Evolutionary conservation across 2,113 vertebrate genomes (phyloP), one percentile per base, ranked within the genome.

Genomic region (Entelurus aequoreus): DNA sequence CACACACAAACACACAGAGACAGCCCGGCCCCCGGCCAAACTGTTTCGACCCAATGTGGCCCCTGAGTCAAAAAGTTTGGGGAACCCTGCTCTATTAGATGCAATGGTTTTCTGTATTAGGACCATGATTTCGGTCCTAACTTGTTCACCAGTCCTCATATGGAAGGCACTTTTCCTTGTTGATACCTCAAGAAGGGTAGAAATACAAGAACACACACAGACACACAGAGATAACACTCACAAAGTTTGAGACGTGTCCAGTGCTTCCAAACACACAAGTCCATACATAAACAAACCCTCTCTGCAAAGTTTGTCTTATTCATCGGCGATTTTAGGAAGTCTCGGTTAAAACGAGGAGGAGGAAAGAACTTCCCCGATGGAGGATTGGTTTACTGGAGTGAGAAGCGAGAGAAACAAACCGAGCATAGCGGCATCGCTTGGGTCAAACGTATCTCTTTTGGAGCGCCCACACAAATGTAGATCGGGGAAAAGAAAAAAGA

Each of bases 361-460:
- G 74, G 83, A 78, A 83, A 72, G 60, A 77, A 52, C 68, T 71
- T 64, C 66, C 62, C 56, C 6, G 21, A 71, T 66, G 68, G 51
- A 75, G 50, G 68, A 76, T 12, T 76, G 78, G 72, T 55, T 75
- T 76, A 78, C 69, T 85, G 80, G 78, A 77, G 74, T 74, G 74
- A 76, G 82, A 88, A 83, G 85, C 68, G 74, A 77, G 77, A 63
- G 68, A 66, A 69, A 64, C 73, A 76, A 86, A 68, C 71, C 71
- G 73, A 86, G 80, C 80, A 75, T 78, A 77, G 77, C 83, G 46
- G 74, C 75, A 62, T 28, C 28, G 28, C 64, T 69, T 47, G 42
- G 57, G 68, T 78, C 73, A 79, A 69, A 72, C 66, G 64, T 63
- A 69, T 50, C 66, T 53, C 60, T 21, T 37, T 56, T 48, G 10